phyloP scores from a whole-genome alignment of 30 jellyfish, hydroid and myxozoan species.

The Haliclystus octoradiatus region DNA sequence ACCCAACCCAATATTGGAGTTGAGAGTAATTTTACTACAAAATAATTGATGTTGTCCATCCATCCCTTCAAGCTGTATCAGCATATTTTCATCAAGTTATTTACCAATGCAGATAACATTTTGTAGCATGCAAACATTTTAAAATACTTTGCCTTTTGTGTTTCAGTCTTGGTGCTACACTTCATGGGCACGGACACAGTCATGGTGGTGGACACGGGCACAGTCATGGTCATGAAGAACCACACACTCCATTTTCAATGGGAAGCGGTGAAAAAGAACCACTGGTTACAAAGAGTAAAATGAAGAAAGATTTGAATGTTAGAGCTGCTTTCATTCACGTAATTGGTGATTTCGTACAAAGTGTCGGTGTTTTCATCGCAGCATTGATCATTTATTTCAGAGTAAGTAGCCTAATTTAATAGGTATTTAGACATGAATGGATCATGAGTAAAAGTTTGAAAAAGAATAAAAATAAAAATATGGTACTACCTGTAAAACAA shows the following conservation, averaged over 20 bases:
- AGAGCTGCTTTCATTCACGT: constrained; percentile 96
- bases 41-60: too few relatives aligned
- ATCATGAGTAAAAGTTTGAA: too few relatives aligned
- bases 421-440: too few relatives aligned
- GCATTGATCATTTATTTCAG: constrained; percentile 70
- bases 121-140: background rate
- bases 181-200: constrained; percentile 67
- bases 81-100: too few relatives aligned
- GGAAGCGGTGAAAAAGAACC: constrained; percentile 9
- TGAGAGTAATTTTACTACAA: too few relatives aligned
- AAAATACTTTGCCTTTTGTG: background rate
- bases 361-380: constrained; percentile 86
- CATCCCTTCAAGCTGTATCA: too few relatives aligned
- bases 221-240: constrained; percentile 49
- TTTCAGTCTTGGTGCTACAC: constrained; percentile 57
- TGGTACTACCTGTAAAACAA: too few relatives aligned
- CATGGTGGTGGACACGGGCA: constrained; percentile 62
- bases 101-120: too few relatives aligned
- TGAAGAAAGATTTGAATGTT: constrained; percentile 68
- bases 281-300: constrained; percentile 26
- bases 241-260: background rate
- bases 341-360: constrained; percentile 84
- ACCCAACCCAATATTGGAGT: too few relatives aligned
- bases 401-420: constrained; percentile 27
- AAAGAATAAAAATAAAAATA: too few relatives aligned